A percentile compares a stretch with the other conserved stretches of the same genome.
These are phyloP conservation scores for Idaea aversata DNA, from an alignment of 2,888 invertebrate genomes.

Conservation along the genomic window DNA sequence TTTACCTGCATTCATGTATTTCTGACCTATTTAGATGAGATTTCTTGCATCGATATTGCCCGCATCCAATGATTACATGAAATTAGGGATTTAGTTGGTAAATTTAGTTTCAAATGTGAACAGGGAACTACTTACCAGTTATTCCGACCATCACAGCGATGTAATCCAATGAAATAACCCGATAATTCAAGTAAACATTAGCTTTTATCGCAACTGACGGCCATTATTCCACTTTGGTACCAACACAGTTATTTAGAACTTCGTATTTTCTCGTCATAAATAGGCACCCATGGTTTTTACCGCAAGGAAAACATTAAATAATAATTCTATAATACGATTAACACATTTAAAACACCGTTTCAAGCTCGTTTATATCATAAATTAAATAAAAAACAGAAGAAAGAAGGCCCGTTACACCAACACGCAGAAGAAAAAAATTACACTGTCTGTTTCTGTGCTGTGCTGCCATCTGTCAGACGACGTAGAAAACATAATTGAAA, in stretches of 20 bases:
- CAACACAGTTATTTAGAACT: conserved; percentile 46
- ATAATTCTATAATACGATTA: conserved; percentile 38
- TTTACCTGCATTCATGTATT: neutral
- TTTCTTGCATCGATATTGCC: neutral
- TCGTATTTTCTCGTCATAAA: conserved; percentile 46
- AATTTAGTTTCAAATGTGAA: conserved; percentile 8
- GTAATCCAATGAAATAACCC: conserved; percentile 39
- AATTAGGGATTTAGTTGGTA: neutral
- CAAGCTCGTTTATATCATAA: conserved; percentile 46
- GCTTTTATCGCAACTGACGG: conserved; percentile 45
- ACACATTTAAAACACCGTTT: conserved; percentile 58
- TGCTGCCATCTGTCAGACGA: no score
- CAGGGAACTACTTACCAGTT: conserved; percentile 48
- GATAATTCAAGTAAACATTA: conserved; percentile 63
- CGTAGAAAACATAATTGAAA: no score
- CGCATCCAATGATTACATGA: neutral
- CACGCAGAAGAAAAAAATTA: neutral
- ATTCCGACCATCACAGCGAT: conserved; percentile 53
- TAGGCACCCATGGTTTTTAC: conserved; percentile 25
- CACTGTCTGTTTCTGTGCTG: neutral
- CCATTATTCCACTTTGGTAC: conserved; percentile 58
- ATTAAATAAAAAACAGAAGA: neutral
- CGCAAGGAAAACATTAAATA: conserved; percentile 37
- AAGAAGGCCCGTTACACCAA: neutral
- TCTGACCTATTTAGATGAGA: neutral